Evolutionary conservation across 2,797 vertebrate genomes (phyloP).

Genomic region (Novumbra hubbsi): DNA sequence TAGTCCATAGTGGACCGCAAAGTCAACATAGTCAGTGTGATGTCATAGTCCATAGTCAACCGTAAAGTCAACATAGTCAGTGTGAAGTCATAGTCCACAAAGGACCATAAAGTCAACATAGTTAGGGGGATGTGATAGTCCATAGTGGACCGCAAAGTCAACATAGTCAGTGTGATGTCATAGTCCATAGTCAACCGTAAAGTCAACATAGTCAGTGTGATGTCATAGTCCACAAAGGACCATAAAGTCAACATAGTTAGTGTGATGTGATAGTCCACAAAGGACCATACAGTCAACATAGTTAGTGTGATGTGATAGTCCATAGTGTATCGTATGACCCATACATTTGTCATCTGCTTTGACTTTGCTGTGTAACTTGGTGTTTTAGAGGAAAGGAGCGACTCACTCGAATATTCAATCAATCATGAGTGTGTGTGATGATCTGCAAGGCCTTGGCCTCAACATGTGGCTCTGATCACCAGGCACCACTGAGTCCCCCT

Average conservation of each 20-base stretch:
- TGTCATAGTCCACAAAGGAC: no score
- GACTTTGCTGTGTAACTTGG: constrained; percentile 29
- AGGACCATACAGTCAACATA: not conserved
- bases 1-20: no score
- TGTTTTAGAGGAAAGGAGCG: constrained; percentile 28
- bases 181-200: not conserved
- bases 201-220: no score
- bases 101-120: no score
- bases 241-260: no score
- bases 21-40: no score
- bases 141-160: no score
- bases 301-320: not conserved
- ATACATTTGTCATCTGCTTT: constrained; percentile 25
- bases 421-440: constrained; percentile 17
- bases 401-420: constrained; percentile 58
- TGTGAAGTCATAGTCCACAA: no score
- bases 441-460: constrained; percentile 31
- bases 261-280: no score
- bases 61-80: no score
- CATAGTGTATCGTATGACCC: not conserved
- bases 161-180: not conserved
- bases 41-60: no score
- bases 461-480: constrained; percentile 69
- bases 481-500: constrained; percentile 30
- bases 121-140: no score